Conservation (phyloP, 2,888 invertebrate species). For the Patella ulyssiponensis region DNA sequence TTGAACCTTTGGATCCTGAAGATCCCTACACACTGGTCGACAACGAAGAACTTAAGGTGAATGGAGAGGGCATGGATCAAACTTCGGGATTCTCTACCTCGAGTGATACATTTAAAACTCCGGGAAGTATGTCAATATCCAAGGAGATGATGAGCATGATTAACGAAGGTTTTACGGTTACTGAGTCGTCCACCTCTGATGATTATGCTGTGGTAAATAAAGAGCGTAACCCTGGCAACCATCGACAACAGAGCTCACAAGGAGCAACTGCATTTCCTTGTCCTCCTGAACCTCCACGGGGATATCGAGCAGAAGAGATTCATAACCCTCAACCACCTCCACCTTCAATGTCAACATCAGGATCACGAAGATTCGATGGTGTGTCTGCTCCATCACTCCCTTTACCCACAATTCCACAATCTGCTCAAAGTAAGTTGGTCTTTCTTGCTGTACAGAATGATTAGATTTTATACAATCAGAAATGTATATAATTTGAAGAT, state of each 20-base stretch:
- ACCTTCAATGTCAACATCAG: background rate
- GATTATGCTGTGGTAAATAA: slow-evolving; percentile 33
- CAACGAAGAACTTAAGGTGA: slow-evolving; percentile 41
- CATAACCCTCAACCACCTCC: background rate
- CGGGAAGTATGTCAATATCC: background rate
- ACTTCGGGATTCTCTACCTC: slow-evolving; percentile 28
- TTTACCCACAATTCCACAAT: background rate
- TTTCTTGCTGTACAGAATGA: no score
- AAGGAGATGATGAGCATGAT: background rate
- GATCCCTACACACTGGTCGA: slow-evolving; percentile 44
- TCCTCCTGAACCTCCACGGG: slow-evolving; percentile 41
- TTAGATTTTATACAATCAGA: no score
- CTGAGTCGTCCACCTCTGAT: slow-evolving; percentile 4
- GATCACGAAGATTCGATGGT: background rate
- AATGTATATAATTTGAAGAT: no score
- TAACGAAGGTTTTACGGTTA: background rate
- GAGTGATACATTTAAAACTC: background rate
- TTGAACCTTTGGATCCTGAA: slow-evolving; percentile 21
- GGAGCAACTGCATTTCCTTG: slow-evolving; percentile 18
- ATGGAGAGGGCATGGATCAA: slow-evolving; percentile 33
- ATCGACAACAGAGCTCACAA: background rate
- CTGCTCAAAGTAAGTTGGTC: background rate
- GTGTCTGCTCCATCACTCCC: background rate
- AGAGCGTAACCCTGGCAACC: slow-evolving; percentile 7
- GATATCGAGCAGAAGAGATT: slow-evolving; percentile 32